Conservation (phyloP, 2,113 vertebrate genomes). For the Alouatta palliata region DNA sequence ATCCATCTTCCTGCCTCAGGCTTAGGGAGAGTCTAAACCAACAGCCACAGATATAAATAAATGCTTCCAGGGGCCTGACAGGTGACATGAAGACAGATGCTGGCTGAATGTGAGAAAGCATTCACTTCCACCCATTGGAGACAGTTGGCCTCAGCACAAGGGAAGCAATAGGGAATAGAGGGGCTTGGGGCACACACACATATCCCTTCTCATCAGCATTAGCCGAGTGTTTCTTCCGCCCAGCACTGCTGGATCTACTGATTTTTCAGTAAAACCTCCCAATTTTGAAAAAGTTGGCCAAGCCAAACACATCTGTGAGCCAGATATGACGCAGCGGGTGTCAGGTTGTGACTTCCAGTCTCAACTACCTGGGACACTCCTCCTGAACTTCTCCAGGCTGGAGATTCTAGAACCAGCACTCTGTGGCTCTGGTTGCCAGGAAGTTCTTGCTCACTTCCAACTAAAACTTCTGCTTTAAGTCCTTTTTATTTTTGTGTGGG, state of each 20-base stretch:
- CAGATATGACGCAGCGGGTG: background rate
- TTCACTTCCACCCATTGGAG: no score
- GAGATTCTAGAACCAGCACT: background rate
- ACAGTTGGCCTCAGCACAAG: background rate
- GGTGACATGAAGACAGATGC: background rate
- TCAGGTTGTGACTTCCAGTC: background rate
- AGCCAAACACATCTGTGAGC: background rate
- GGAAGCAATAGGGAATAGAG: background rate
- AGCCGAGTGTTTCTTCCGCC: accelerated
- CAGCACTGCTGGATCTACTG: background rate
- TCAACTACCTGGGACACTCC: background rate
- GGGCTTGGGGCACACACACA: accelerated
- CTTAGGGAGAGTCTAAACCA: background rate
- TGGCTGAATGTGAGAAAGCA: background rate
- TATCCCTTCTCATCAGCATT: accelerated
- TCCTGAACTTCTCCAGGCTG: conserved; percentile 24
- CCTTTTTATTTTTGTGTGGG: conserved; percentile 56
- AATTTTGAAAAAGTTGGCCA: background rate
- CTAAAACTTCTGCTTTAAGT: conserved; percentile 41
- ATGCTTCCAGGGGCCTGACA: background rate
- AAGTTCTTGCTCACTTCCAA: conserved; percentile 29
- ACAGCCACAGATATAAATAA: background rate
- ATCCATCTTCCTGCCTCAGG: background rate
- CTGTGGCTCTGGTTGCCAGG: background rate
- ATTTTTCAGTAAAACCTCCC: background rate